phyloP scores from a whole-genome alignment of 2,888 invertebrate genomes.

The Xestia rhomboidea region DNA sequence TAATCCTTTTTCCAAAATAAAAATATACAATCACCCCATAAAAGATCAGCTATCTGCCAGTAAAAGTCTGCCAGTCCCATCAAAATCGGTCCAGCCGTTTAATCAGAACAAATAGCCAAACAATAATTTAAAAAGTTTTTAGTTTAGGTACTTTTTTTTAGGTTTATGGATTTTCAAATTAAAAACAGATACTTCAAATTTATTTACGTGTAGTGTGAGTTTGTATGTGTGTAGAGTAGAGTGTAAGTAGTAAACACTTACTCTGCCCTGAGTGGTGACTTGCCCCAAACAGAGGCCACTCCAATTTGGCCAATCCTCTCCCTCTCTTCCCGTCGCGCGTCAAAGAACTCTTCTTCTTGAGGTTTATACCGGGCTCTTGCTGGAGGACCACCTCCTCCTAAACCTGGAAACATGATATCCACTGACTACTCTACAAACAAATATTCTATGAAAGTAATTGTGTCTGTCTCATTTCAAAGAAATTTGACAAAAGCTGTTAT shows the following conservation, averaged over 20 bases:
- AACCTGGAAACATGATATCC: constrained; percentile 66
- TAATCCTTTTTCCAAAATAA: too few species aligned
- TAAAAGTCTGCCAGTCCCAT: too few species aligned
- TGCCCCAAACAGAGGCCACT: constrained; percentile 93
- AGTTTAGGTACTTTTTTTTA: too few species aligned
- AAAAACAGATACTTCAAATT: background rate
- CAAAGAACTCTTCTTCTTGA: constrained; percentile 92
- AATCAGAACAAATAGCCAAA: too few species aligned
- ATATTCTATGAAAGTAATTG: background rate
- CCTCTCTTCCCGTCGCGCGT: constrained; percentile 93
- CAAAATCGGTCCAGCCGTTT: too few species aligned
- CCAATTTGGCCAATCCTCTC: constrained; percentile 94
- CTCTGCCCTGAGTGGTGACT: constrained; percentile 93
- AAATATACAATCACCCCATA: too few species aligned
- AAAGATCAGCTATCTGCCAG: too few species aligned
- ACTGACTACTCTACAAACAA: background rate
- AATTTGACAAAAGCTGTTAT: background rate
- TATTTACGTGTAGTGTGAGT: background rate
- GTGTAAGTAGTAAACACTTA: constrained; percentile 73
- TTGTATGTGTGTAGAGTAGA: too few species aligned
- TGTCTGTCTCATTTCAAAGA: background rate
- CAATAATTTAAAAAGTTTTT: too few species aligned
- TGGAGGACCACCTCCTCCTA: constrained; percentile 71
- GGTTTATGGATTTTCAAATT: background rate
- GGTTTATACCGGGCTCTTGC: constrained; percentile 80